phyloP scores from a whole-genome alignment of 2,888 invertebrate genomes.

The Campoplex capitator region DNA sequence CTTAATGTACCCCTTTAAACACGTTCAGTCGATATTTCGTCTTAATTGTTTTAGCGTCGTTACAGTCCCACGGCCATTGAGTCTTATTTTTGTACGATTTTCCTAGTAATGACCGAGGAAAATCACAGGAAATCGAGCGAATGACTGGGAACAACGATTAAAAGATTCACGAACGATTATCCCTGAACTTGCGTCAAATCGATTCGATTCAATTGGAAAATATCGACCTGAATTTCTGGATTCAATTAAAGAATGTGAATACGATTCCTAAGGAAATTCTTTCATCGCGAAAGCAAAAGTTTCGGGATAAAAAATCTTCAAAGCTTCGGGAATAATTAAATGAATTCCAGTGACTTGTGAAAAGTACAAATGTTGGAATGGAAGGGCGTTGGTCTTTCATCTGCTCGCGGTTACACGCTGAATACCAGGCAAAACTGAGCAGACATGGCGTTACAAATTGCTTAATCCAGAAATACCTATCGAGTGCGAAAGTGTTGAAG shows the following conservation, averaged over 20 bases:
- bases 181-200: not conserved
- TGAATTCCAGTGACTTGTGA: not conserved
- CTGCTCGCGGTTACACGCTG: conserved; percentile 35
- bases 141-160: not conserved
- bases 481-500: conserved; percentile 38
- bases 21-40: conserved; percentile 6
- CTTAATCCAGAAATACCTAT: conserved; percentile 66
- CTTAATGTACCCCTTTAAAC: conserved; percentile 15
- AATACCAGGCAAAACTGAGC: conserved; percentile 40
- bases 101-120: not conserved
- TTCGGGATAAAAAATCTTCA: not conserved
- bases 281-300: not conserved
- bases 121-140: not conserved
- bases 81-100: not conserved
- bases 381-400: not conserved
- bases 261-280: not conserved
- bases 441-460: conserved; percentile 62
- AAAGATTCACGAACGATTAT: not conserved
- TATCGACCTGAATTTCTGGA: not conserved
- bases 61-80: not conserved
- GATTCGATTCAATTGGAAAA: not conserved
- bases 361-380: not conserved
- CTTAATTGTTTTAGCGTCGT: conserved; percentile 32
- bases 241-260: not conserved
- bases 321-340: not conserved